Evolutionary conservation across 2,113 vertebrate species (phyloP), one percentile per base, ranked within the genome.

Genomic region (Halcyon senegalensis): DNA sequence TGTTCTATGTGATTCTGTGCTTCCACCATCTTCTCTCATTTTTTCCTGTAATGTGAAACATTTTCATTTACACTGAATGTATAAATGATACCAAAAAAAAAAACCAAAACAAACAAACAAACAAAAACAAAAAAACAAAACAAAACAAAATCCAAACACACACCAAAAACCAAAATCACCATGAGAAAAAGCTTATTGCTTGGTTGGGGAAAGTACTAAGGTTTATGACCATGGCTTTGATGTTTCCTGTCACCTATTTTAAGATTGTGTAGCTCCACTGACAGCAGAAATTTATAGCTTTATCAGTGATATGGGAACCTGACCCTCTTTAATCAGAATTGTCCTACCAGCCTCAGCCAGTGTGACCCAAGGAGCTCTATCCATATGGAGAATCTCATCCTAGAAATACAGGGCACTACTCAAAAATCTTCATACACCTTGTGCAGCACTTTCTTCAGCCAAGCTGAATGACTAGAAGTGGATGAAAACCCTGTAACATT

Each of bases 61-160:
- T 80, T 91, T 96, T 82, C 67, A 88, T 95, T 93, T 90, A 85
- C 35, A 44, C 17, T 63, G 44, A 91, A 82, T 67, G 16, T 55
- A 44, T 27, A 84, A 96, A 96, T 55, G 10, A 72, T 67, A 31
- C 1, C 12, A 21, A 50, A 21, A 50, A 50, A 19, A 50, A 11
- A 50, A 19, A 35, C n/a, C n/a, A n/a, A n/a, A n/a, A n/a, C n/a
- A 50, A 23, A 50, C 10, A 50, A 21, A 23, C 48, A 21, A 21
- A 50, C 11, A 13, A 9, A 7, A 56, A 19, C 7, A 58, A 33
- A 70, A 63, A 85, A 72, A 27, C 7, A n/a, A n/a, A n/a, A n/a
- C n/a, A n/a, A 28, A 53, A 44, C 41, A 43, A 43, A 43, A 43
- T 10, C 41, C 46, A 46, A 13, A 46, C 46, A 12, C 8, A 30